A percentile compares a stretch with the other conserved stretches of the same genome.
Evolutionary conservation across 2,888 invertebrate genomes (phyloP).

Genomic region (Kuschelorhynchus macadamiae): DNA sequence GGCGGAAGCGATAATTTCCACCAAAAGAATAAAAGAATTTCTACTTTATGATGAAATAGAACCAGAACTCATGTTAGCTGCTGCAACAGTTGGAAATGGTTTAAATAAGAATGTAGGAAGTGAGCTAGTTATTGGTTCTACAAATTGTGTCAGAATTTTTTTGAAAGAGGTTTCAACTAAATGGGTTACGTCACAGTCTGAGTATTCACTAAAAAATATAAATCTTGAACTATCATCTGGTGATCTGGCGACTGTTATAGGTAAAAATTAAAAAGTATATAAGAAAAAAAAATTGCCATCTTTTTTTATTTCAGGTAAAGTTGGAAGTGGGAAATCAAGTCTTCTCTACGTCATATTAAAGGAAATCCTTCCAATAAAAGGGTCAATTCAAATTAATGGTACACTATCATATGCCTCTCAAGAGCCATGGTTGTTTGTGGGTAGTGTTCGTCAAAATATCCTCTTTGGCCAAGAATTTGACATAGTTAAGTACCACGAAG

Average conservation of each 20-base stretch:
- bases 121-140: neutral
- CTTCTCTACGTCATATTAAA: slow-evolving; percentile 74
- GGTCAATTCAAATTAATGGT: slow-evolving; percentile 77
- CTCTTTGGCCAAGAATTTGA: slow-evolving; percentile 85
- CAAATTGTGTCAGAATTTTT: slow-evolving; percentile 7
- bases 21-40: slow-evolving; percentile 72
- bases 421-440: slow-evolving; percentile 86
- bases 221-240: slow-evolving; percentile 72
- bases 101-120: neutral
- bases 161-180: slow-evolving; percentile 62
- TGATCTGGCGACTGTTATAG: slow-evolving; percentile 70
- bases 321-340: slow-evolving; percentile 76
- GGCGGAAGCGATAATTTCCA: slow-evolving; percentile 72
- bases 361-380: slow-evolving; percentile 78
- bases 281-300: no score
- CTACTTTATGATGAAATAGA: slow-evolving; percentile 64
- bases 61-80: neutral
- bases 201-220: slow-evolving; percentile 72
- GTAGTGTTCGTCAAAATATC: slow-evolving; percentile 91
- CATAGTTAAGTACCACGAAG: slow-evolving; percentile 75
- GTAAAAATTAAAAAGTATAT: no score
- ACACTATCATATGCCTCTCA: slow-evolving; percentile 83
- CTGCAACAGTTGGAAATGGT: neutral
- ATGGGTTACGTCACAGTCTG: slow-evolving; percentile 69
- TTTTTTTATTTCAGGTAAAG: slow-evolving; percentile 73